Evolutionary conservation across 2,797 vertebrate species (phyloP).

Genomic region (Pseudotriccus pelzelni): DNA sequence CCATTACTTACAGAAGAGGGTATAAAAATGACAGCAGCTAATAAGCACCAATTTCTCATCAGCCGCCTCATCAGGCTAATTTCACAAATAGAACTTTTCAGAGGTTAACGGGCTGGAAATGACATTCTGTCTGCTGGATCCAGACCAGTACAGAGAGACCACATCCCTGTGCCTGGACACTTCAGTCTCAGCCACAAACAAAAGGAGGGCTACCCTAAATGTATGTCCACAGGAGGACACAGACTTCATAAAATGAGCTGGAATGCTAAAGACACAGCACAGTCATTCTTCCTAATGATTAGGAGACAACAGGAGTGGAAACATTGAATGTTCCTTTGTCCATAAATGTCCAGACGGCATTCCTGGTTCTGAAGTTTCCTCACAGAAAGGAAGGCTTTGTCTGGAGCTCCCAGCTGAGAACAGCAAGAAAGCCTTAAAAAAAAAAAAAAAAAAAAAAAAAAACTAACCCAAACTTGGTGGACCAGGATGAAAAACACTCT

Average conservation of each 20-base stretch:
- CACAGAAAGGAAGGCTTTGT: conserved; percentile 8
- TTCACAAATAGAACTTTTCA: neutral
- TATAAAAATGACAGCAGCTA: conserved; percentile 62
- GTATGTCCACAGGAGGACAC: neutral
- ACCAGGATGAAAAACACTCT: neutral
- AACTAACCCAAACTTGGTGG: neutral
- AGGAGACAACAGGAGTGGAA: neutral
- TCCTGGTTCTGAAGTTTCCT: neutral
- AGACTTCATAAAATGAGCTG: neutral
- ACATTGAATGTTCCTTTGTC: conserved; percentile 14
- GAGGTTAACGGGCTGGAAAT: neutral
- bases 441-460: neutral
- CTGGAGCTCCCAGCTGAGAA: neutral
- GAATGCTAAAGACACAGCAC: neutral
- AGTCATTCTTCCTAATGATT: neutral
- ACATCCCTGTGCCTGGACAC: neutral
- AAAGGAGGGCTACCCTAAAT: neutral
- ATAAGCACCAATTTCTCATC: conserved; percentile 47
- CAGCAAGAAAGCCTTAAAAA: neutral
- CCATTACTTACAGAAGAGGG: neutral
- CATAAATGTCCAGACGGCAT: neutral
- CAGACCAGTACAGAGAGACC: neutral
- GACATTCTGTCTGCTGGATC: neutral
- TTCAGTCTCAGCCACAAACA: neutral
- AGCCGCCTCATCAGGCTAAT: conserved; percentile 55